Evolutionary conservation across 2,797 vertebrate genomes (phyloP), one percentile per base, ranked within the genome.

Genomic region (Rousettus madagascariensis): DNA sequence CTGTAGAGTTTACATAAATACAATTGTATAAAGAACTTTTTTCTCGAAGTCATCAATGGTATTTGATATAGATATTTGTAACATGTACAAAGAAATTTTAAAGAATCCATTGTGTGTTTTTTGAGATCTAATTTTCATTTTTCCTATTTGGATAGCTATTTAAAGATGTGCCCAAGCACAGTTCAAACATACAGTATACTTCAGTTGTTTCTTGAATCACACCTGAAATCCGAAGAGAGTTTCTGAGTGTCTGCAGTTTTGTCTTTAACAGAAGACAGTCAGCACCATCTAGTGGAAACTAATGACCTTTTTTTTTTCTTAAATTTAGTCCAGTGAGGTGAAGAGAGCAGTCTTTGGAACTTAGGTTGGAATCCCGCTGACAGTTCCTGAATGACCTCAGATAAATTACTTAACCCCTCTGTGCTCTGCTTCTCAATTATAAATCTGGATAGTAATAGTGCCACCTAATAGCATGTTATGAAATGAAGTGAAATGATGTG

Each of bases 281-380:
- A 97, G 96, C 96, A 74, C 96, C 97, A 97, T 90, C 97, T 98
- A 97, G 96, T 97, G 97, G 96, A 66, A 7, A 26, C 6, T 95
- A 78, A 71, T 53, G 84, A 24, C 30, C 4, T 83, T 49, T 80
- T 46, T 66, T 87, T 15, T 12, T 2, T 7, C 36, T 77, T 55
- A 8, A 95, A 43, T 84, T 86, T 13, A 59, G 38, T 55, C 2
- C 41, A 20, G 12, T 46, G 46, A 28, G 12, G 55, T 82, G 41
- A 49, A 84, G 36, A 57, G 38, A 90, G 65, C 2, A 61, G 36
- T 17, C 6, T 66, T 75, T 36, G 49, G 43, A 80, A 91, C 5
- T 49, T 41, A 49, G n/a, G 20, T 11, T 83, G 43, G 75, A 84
- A 91, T 71, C 22, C 66, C 33, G 63, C 15, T 6, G 33, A 9